Evolutionary conservation across 2,797 vertebrate species (phyloP).

Genomic region (Cyclura pinguis): DNA sequence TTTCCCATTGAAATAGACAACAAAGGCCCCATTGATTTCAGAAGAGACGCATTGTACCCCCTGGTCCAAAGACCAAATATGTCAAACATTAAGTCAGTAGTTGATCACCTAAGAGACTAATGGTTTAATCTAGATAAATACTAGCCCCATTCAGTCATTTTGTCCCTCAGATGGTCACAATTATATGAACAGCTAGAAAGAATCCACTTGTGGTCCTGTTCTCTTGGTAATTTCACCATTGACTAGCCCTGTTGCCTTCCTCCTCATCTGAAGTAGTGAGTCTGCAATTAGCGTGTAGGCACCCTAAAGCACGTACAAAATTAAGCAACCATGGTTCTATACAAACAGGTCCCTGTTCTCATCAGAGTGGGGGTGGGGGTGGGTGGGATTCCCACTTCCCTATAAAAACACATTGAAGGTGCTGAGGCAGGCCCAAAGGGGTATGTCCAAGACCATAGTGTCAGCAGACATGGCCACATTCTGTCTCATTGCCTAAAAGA

Average conservation of each 20-base stretch:
- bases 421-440: neutral
- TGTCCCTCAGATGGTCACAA: neutral
- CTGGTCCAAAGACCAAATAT: neutral
- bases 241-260: neutral
- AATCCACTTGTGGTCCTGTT: neutral
- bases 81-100: neutral
- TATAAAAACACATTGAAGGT: too few species aligned
- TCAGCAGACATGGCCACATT: neutral
- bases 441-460: neutral
- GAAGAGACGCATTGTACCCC: neutral
- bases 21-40: neutral
- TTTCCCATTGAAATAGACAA: neutral
- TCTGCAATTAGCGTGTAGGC: neutral
- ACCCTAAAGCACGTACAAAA: too few species aligned
- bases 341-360: too few species aligned
- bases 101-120: neutral
- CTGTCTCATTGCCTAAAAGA: neutral
- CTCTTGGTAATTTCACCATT: neutral
- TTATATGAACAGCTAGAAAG: neutral
- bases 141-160: neutral
- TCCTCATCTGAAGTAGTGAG: neutral
- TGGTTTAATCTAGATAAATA: neutral
- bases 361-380: too few species aligned
- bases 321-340: too few species aligned
- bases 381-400: too few species aligned